Conservation (phyloP, 1,140 invertebrate genomes). For the Lepidurus packardi region DNA sequence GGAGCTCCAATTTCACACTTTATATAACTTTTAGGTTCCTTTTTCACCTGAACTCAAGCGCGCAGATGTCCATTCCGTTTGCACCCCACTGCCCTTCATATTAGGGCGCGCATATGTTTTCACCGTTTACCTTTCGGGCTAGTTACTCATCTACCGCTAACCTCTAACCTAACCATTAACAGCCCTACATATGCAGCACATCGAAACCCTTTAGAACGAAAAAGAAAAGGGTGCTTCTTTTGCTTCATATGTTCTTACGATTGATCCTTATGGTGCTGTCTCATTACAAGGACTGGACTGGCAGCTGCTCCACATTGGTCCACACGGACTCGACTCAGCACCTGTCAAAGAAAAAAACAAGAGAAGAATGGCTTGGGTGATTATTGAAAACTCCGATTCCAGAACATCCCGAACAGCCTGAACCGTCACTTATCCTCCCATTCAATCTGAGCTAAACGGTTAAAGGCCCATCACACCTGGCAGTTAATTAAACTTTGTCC, state of each 20-base stretch:
- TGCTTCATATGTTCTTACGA: background rate
- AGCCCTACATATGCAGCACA: background rate
- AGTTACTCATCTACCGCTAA: background rate
- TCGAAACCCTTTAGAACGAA: background rate
- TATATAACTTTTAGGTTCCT: background rate
- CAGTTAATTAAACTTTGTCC: background rate
- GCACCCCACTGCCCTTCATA: background rate
- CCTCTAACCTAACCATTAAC: background rate
- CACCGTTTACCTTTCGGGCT: background rate
- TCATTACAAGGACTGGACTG: background rate
- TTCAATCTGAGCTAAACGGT: background rate
- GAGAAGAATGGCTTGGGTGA: background rate
- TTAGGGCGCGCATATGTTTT: background rate
- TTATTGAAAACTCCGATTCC: conserved; percentile 5
- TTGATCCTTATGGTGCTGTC: background rate
- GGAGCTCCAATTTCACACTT: conserved; percentile 2
- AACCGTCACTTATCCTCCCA: conserved; percentile 5
- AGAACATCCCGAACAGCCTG: background rate
- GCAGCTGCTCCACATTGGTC: background rate
- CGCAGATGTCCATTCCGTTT: background rate
- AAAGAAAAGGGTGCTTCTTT: background rate
- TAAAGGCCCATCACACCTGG: background rate
- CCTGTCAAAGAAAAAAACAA: background rate
- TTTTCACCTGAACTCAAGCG: background rate
- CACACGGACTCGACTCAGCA: background rate